Evolutionary conservation across 30 jellyfish, hydroid and myxozoan species (phyloP), one percentile per base, ranked within the genome.

Genomic region (Clytia hemisphaerica): DNA sequence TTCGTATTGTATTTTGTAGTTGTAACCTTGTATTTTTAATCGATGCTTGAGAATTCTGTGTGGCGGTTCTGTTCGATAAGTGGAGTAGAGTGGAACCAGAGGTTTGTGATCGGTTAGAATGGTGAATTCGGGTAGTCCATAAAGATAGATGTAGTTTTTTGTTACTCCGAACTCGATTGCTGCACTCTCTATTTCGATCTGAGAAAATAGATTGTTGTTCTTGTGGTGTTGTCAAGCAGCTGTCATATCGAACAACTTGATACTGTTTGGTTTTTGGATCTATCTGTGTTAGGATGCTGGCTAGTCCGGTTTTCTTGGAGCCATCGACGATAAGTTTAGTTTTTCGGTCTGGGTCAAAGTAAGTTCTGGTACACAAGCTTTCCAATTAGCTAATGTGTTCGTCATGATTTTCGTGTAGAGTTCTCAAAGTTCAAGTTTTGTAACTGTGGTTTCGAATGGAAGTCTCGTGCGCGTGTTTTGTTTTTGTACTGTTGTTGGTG

Each of bases 31-130:
- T 46, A 37, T 19, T 46, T 26, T 63, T 24, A 63, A 44, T 18
- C 76, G 0, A 35, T 63, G 76, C 71, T 46, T 35, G 12, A 31
- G 42, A 22, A 63, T 67, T 15, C 76, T 65, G 25, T 31, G 67
- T n/a, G 76, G 76, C 26, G 67, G 67, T 63, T 44, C 37, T 34
- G 25, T 35, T 37, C 1, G 12, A 67, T 35, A 38, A 46, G 37
- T 35, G 71, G 33, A 31, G 76, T 63, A 63, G 67, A 0, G 61
- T 60, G 62, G 60, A 15, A 31, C 81, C 16, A 45, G 59, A 10
- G 83, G 55, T 26, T 77, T 65, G 77, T 66, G 82, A 38, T 75
- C 86, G 2, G 90, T 48, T 19, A 76, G 37, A 5, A 76, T 27
- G 6, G 90, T 76, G 49, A 76, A 76, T 18, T 21, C 53, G 30